Evolutionary conservation across 2,113 vertebrate species (phyloP), one percentile per base, ranked within the genome.

Genomic region (Ranitomeya imitator): DNA sequence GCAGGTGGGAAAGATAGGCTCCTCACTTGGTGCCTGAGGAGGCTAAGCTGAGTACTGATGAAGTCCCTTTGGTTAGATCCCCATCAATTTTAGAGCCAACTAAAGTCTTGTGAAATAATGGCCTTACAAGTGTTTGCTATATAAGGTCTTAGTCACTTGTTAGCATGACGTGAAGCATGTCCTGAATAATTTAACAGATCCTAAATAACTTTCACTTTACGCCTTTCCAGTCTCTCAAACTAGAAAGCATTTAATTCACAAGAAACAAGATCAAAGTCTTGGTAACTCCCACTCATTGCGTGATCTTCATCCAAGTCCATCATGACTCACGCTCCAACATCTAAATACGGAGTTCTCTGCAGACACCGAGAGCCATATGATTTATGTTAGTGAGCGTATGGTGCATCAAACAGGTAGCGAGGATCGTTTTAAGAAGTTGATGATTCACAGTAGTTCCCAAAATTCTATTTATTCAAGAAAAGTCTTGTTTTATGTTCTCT

Each of bases 141-240:
- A 60, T 59, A 79, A 57, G 8, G n/a, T 79, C 31, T 65, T 51
- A 31, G 65, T 74, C 23, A 85, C 19, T 59, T 73, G 69, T 71
- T 73, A 57, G 45, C 15, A 7, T 85, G 71, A 76, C 60, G 26
- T 60, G 26, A 77, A 77, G 71, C 31, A 3, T 18, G 0, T 8
- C 13, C 83, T 57, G n/a, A 79, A 55, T 63, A 86, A 86, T 65
- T 63, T 52, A 15, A 23, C 18, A 1, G 13, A 21, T 73, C 26
- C 15, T 69, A 86, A 79, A 86, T 86, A 86, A 79, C 85, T 79
- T n/a, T 45, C 8, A 21, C 54, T 54, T 13, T 86, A 11, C 26
- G 13, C 19, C 76, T 69, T 23, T 13, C 67, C 79, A 86, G 60
- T 79, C 85, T 80, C 73, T 80, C 15, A 13, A 16, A 79, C 60